A percentile compares a stretch with the other conserved stretches of the same genome.
Evolutionary conservation across 2,113 vertebrate genomes (phyloP).

Genomic region (Ceuthmochares aereus): DNA sequence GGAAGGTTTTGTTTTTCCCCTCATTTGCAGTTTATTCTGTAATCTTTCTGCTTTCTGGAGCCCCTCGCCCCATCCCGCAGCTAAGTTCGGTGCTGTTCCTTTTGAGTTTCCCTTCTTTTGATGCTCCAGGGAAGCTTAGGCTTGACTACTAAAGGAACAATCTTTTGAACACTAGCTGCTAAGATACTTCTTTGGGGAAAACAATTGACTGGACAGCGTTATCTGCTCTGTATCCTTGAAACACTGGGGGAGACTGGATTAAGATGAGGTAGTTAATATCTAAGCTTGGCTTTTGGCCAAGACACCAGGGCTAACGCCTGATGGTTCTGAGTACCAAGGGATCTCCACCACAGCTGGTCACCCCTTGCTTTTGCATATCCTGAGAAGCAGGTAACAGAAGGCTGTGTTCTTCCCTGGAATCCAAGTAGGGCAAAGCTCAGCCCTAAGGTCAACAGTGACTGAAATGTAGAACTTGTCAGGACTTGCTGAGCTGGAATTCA

Average conservation of each 20-base stretch:
- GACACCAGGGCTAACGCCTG: background rate
- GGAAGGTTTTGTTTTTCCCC: background rate
- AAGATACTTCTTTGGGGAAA: background rate
- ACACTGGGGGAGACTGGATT: too few relatives aligned
- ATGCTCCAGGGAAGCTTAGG: background rate
- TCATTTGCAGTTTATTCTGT: background rate
- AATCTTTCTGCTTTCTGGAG: background rate
- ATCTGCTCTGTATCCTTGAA: too few relatives aligned
- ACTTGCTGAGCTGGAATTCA: constrained; percentile 1
- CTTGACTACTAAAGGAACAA: background rate
- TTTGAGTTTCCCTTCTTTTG: background rate
- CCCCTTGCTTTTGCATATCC: background rate
- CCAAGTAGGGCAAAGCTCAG: background rate
- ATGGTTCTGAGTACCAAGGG: background rate
- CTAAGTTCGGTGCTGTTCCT: background rate
- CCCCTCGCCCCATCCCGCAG: too few relatives aligned
- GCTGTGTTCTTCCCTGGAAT: background rate
- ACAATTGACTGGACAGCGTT: background rate
- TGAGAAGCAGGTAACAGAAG: background rate
- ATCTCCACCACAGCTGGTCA: background rate
- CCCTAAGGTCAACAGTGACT: background rate
- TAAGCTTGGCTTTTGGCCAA: too few relatives aligned
- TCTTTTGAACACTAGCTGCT: background rate
- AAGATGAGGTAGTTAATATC: too few relatives aligned
- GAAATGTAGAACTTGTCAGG: background rate